Evolutionary conservation across 2,797 vertebrate species (phyloP), one percentile per base, ranked within the genome.

Genomic region (Etheostoma nigrum): DNA sequence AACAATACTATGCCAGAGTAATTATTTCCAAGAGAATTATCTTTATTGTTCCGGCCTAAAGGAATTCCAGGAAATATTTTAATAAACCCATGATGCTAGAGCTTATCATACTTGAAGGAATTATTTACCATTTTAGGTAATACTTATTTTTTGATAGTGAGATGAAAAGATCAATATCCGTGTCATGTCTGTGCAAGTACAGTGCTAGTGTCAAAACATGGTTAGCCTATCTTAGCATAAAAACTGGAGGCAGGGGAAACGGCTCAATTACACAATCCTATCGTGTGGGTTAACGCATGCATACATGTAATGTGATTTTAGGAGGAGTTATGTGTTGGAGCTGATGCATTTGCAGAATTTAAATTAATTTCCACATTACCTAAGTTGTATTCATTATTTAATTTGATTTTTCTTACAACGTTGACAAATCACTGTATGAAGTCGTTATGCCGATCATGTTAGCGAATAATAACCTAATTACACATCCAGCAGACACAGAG

Each of bases 381-480:
- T 1, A 60, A 48, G 13, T 44, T 11, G 1, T n/a, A 58, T 75
- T 49, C 30, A 53, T 66, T 54, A 62, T 66, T 23, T 40, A 9
- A 51, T n/a, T 25, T 0, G 0, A 48, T 12, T 16, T 5, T 5
- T 40, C 36, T 40, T 23, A 53, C 18, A 21, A 36, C 54, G 53
- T 12, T 68, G 21, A 70, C 6, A 72, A 44, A 0, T 54, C 5
- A 15, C 18, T 27, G 42, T 42, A 21, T 60, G 8, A 63, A 42
- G 14, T 65, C 0, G 5, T 54, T 33, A 30, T 16, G 21, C 11
- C 8, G 44, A 70, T 70, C 33, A 57, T 21, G 44, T 62, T 33
- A 14, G 0, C 25, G 54, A 65, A 77, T 64, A 40, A 74, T 67
- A 27, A 76, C 36, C 8, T 2, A n/a, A 59, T 78, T 70, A 68